A percentile compares a stretch with the other conserved stretches of the same genome.
Conservation (phyloP, 2,888 invertebrate species). For the Pachliopta kotzebuea region DNA sequence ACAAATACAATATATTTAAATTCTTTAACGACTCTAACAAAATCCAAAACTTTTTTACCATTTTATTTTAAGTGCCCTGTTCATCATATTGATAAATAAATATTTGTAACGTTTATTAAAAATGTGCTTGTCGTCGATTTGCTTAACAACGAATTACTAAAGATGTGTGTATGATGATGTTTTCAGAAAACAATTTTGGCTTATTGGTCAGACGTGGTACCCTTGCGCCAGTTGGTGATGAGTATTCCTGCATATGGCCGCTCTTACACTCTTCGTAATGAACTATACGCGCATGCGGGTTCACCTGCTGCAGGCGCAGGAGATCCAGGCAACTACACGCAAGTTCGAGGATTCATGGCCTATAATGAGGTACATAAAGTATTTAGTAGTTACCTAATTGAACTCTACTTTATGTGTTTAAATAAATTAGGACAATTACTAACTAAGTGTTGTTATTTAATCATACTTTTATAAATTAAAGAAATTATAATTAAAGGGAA, state of each 20-base stretch:
- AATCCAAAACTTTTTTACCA: neutral
- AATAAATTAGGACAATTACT: too few relatives aligned
- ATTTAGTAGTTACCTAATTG: neutral
- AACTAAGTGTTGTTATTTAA: neutral
- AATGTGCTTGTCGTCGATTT: neutral
- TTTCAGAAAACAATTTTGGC: conserved; percentile 69
- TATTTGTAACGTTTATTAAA: too few relatives aligned
- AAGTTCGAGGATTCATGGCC: conserved; percentile 87
- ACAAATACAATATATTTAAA: too few relatives aligned
- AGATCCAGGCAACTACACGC: conserved; percentile 84
- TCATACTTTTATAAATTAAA: neutral
- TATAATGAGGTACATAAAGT: conserved; percentile 83
- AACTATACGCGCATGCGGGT: conserved; percentile 75
- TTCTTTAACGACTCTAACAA: neutral
- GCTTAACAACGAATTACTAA: neutral
- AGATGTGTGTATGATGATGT: neutral
- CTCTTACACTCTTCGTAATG: conserved; percentile 83
- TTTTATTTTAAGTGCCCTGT: neutral
- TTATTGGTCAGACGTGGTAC: conserved; percentile 87
- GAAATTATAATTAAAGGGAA: neutral
- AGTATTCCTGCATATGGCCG: conserved; percentile 90
- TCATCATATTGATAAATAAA: too few relatives aligned
- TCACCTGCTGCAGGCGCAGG: conserved; percentile 84
- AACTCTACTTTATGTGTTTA: neutral
- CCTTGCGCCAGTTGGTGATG: conserved; percentile 83